These are phyloP conservation scores for Entosphenus tridentatus DNA, from an alignment of 2,113 vertebrate genomes.

Conservation along the genomic window DNA sequence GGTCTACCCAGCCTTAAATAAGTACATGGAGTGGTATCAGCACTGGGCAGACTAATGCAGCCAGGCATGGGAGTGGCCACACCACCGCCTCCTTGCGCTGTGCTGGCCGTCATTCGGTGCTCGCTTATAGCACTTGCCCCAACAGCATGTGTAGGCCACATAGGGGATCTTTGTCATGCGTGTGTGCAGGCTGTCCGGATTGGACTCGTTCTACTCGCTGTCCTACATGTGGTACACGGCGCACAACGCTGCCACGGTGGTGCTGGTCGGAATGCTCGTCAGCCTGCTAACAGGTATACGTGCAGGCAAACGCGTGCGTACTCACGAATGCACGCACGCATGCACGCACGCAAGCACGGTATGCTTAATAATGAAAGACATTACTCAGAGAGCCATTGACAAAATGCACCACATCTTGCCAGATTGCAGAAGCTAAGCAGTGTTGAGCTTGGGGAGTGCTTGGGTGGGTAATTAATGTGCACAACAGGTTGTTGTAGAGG, in stretches of 20 bases:
- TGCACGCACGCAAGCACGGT: too few relatives aligned
- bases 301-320: too few relatives aligned
- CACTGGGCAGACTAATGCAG: too few relatives aligned
- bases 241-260: conserved; percentile 65
- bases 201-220: conserved; percentile 47
- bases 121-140: background rate
- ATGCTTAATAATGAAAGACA: too few relatives aligned
- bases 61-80: background rate
- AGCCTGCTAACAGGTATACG: conserved; percentile 52
- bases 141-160: background rate
- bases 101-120: background rate
- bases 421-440: too few relatives aligned
- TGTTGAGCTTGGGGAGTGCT: too few relatives aligned
- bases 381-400: too few relatives aligned
- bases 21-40: too few relatives aligned
- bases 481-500: too few relatives aligned
- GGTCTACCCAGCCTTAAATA: background rate
- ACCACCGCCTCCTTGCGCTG: background rate
- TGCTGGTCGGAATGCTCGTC: conserved; percentile 60
- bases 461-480: too few relatives aligned
- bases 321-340: too few relatives aligned
- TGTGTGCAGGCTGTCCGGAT: conserved; percentile 29
- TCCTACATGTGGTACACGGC: conserved; percentile 96
- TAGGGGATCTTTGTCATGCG: background rate
- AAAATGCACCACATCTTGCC: too few relatives aligned